Conservation (phyloP, 2,113 vertebrate genomes). For the Platycercus adscitus region DNA sequence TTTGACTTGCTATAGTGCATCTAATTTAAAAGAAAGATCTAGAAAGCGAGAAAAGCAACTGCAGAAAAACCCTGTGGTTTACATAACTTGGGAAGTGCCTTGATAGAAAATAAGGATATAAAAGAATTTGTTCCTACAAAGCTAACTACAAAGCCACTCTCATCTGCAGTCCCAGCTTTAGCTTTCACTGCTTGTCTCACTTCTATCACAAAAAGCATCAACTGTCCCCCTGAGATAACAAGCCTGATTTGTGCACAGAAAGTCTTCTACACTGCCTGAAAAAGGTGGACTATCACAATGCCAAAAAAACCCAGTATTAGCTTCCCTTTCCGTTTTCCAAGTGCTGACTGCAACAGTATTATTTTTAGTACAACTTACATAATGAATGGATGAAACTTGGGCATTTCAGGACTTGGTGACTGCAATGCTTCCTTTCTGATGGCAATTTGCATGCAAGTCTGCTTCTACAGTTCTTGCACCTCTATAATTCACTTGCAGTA, state of each 20-base stretch:
- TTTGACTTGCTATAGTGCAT: background rate
- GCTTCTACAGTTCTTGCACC: background rate
- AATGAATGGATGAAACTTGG: background rate
- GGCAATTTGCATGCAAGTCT: background rate
- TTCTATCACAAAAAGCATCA: background rate
- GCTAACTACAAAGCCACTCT: background rate
- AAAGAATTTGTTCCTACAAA: background rate
- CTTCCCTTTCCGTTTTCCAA: background rate
- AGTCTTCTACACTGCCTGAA: background rate
- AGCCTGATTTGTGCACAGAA: background rate
- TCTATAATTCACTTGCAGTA: background rate
- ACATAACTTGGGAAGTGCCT: background rate
- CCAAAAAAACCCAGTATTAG: background rate
- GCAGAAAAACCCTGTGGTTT: background rate
- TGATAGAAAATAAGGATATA: background rate
- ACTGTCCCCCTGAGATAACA: background rate
- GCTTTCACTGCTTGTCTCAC: background rate
- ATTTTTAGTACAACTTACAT: background rate
- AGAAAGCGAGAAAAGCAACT: background rate
- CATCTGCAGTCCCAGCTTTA: background rate
- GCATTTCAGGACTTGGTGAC: background rate
- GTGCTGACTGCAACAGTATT: background rate
- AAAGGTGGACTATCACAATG: background rate
- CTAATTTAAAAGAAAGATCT: background rate
- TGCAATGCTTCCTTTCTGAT: background rate